phyloP scores from a whole-genome alignment of 2,888 invertebrate species.

The Microdon myrmicae region DNA sequence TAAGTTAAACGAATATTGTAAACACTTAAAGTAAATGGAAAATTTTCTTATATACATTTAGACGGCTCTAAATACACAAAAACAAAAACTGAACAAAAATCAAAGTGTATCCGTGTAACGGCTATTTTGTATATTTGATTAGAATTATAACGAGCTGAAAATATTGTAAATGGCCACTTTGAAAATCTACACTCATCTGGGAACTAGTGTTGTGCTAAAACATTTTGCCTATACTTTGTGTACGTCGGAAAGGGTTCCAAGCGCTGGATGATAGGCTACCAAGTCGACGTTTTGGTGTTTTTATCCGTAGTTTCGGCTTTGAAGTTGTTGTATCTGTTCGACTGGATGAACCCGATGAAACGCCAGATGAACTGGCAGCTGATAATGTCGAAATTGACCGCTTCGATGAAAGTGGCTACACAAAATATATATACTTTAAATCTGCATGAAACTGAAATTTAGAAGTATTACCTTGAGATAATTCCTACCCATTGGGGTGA shows the following conservation, averaged over 20 bases:
- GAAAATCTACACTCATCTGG: slow-evolving; percentile 42
- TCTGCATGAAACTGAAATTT: too few species aligned
- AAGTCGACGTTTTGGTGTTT: slow-evolving; percentile 61
- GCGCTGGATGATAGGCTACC: slow-evolving; percentile 65
- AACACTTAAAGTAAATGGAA: too few species aligned
- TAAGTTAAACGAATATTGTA: too few species aligned
- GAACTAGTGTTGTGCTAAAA: slow-evolving; percentile 56
- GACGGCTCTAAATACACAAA: too few species aligned
- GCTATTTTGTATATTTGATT: slow-evolving; percentile 39
- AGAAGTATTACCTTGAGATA: slow-evolving; percentile 82
- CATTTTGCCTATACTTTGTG: slow-evolving; percentile 66
- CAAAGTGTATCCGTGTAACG: too few species aligned
- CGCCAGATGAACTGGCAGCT: slow-evolving; percentile 66
- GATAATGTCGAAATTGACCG: slow-evolving; percentile 66
- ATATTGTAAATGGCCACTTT: slow-evolving; percentile 51
- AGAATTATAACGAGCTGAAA: too few species aligned
- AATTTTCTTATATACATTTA: too few species aligned
- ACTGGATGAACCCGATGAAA: slow-evolving; percentile 65
- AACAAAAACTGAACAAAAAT: too few species aligned
- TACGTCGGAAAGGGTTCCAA: slow-evolving; percentile 67
- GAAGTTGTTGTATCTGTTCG: slow-evolving; percentile 65
- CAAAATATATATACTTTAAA: too few species aligned
- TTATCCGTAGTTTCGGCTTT: slow-evolving; percentile 62
- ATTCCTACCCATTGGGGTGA: slow-evolving; percentile 90
- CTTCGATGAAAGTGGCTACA: slow-evolving; percentile 65